Percentiles rank a stretch among this genome's conserved stretches.
Evolutionary conservation across 1,140 invertebrate genomes (phyloP).

Genomic region (Trachymyrmex septentrionalis): DNA sequence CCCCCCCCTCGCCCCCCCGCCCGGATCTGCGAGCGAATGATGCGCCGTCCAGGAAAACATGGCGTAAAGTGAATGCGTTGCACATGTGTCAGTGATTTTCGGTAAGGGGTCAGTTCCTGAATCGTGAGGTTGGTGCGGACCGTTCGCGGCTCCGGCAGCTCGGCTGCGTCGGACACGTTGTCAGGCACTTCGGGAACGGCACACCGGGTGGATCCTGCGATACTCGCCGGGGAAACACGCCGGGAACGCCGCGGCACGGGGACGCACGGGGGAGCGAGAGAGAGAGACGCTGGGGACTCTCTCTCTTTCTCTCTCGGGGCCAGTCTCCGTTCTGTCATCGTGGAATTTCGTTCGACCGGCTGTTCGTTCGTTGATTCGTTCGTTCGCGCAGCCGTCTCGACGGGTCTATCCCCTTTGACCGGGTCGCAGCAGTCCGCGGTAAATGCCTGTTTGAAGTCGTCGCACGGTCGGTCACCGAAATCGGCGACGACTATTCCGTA

Average conservation of each 20-base stretch:
- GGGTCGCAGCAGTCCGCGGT: neutral
- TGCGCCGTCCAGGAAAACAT: slow-evolving; percentile 72
- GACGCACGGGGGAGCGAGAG: neutral
- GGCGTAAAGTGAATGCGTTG: slow-evolving; percentile 79
- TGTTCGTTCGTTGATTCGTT: neutral
- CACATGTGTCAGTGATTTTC: slow-evolving; percentile 81
- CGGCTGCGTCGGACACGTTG: neutral
- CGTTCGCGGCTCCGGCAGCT: neutral
- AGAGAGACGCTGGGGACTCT: slow-evolving; percentile 13
- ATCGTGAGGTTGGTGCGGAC: neutral
- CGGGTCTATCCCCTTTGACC: neutral
- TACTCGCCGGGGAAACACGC: neutral
- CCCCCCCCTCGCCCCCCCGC: too few species aligned
- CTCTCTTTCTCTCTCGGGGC: neutral
- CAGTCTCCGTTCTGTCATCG: slow-evolving; percentile 32
- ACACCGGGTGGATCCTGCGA: neutral
- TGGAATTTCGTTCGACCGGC: neutral
- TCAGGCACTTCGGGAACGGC: neutral
- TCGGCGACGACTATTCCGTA: neutral
- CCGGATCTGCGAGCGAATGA: neutral
- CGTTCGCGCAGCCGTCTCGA: neutral
- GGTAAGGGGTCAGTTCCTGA: slow-evolving; percentile 65
- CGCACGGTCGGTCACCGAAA: neutral
- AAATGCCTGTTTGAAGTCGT: neutral
- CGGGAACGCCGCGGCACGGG: slow-evolving; percentile 1